Conservation (phyloP, 2,113 vertebrate species). For the Paedocypris sp. region DNA sequence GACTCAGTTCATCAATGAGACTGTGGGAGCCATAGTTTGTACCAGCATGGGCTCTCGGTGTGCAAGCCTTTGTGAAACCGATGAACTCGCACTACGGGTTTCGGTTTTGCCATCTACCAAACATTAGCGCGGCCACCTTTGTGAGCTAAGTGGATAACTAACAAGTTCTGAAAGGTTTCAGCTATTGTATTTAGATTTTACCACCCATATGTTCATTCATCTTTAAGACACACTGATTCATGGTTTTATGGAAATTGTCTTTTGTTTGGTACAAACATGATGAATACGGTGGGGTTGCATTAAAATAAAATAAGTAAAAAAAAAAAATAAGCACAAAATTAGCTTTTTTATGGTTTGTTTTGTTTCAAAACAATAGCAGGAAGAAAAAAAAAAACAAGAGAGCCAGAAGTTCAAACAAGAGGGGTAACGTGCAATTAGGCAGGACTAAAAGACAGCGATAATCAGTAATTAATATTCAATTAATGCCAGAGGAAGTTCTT, state of each 20-base stretch:
- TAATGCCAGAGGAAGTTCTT: slow-evolving; percentile 64
- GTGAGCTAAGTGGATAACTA: slow-evolving; percentile 10
- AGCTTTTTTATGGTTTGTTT: slow-evolving; percentile 12
- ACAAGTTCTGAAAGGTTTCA: slow-evolving; percentile 15
- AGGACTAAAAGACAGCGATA: slow-evolving; percentile 64
- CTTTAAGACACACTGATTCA: slow-evolving; percentile 15
- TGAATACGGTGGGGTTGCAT: slow-evolving; percentile 18
- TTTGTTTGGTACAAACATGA: slow-evolving; percentile 21
- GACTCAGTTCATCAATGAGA: slow-evolving; percentile 15
- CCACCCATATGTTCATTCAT: slow-evolving; percentile 8
- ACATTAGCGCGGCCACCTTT: slow-evolving; percentile 8
- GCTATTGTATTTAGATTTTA: slow-evolving; percentile 20
- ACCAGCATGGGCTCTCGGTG: not conserved
- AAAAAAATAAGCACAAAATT: not conserved
- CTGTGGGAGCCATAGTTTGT: not conserved
- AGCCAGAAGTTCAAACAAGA: slow-evolving; percentile 30
- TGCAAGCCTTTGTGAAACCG: not conserved
- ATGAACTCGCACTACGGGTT: not conserved
- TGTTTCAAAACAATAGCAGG: slow-evolving; percentile 32
- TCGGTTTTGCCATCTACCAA: not conserved
- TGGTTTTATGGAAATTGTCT: slow-evolving; percentile 27
- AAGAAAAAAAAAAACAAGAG: slow-evolving; percentile 25
- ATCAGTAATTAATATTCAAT: slow-evolving; percentile 67
- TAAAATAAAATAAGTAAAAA: slow-evolving; percentile 10
- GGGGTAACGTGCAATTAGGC: slow-evolving; percentile 56